phyloP scores from a whole-genome alignment of 2,113 vertebrate species.

The Panthera tigris region DNA sequence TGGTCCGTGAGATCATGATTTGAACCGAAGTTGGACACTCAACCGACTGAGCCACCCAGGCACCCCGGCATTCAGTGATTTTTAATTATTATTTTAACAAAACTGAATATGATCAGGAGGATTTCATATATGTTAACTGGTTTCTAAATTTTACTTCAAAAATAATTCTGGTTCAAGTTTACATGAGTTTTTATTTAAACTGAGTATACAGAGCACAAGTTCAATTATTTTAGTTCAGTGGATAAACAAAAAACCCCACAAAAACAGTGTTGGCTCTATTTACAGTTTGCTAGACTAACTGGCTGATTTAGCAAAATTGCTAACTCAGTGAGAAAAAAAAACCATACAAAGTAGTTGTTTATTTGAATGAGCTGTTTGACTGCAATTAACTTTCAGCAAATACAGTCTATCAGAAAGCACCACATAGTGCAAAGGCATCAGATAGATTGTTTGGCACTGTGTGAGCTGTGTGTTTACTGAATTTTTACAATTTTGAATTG shows the following conservation, averaged over 20 bases:
- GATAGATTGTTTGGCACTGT: background rate
- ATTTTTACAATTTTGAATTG: constrained; percentile 15
- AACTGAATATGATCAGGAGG: background rate
- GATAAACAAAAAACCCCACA: background rate
- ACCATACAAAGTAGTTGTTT: background rate
- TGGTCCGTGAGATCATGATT: too few relatives aligned
- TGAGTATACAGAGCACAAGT: background rate
- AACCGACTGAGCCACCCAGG: too few relatives aligned
- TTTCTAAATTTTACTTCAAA: background rate
- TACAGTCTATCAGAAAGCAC: background rate
- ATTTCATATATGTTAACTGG: background rate
- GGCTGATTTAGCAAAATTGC: background rate
- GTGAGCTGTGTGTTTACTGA: background rate
- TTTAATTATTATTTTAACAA: background rate
- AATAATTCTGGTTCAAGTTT: background rate
- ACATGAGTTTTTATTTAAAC: background rate
- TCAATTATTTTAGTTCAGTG: constrained; percentile 29
- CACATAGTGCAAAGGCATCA: background rate
- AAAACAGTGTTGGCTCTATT: background rate
- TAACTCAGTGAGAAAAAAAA: background rate
- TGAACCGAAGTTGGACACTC: too few relatives aligned
- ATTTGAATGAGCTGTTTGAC: constrained; percentile 20
- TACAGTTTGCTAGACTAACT: background rate
- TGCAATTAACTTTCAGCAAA: constrained; percentile 9
- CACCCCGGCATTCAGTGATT: background rate